These are phyloP conservation scores for Raja brachyura DNA, from an alignment of 2,113 vertebrate genomes.

Conservation along the genomic window DNA sequence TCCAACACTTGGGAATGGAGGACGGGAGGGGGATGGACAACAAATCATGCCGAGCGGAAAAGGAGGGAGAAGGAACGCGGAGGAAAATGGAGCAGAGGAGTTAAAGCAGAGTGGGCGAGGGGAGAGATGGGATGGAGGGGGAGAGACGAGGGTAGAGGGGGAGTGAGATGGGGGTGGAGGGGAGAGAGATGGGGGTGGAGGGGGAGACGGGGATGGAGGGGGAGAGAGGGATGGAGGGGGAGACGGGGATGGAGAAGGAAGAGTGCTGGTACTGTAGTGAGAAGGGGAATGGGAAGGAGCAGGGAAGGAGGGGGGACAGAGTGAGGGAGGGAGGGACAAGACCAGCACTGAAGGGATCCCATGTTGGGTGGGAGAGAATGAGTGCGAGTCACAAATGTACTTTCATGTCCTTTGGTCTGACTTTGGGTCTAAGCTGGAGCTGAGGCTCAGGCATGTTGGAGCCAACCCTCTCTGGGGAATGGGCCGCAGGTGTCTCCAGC, in stretches of 20 bases:
- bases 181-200: not conserved
- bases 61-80: not conserved
- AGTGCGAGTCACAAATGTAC: not conserved
- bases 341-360: too few species aligned
- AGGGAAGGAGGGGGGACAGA: conserved; percentile 46
- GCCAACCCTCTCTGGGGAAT: too few species aligned
- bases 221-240: not conserved
- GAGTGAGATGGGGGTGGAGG: not conserved
- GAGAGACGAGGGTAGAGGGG: not conserved
- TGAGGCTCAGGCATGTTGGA: not conserved
- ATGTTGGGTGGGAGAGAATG: not conserved
- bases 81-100: not conserved
- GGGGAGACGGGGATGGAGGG: too few species aligned
- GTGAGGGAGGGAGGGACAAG: too few species aligned
- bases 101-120: conserved; percentile 38
- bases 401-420: not conserved
- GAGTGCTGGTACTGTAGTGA: too few species aligned
- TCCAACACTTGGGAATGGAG: conserved; percentile 74
- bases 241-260: too few species aligned
- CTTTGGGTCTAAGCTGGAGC: not conserved
- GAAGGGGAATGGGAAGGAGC: not conserved
- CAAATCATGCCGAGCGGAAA: not conserved
- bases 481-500: not conserved
- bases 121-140: not conserved
- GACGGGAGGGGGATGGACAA: not conserved